Conservation (phyloP, 2,888 invertebrate species). For the Quadroppia sp. region DNA sequence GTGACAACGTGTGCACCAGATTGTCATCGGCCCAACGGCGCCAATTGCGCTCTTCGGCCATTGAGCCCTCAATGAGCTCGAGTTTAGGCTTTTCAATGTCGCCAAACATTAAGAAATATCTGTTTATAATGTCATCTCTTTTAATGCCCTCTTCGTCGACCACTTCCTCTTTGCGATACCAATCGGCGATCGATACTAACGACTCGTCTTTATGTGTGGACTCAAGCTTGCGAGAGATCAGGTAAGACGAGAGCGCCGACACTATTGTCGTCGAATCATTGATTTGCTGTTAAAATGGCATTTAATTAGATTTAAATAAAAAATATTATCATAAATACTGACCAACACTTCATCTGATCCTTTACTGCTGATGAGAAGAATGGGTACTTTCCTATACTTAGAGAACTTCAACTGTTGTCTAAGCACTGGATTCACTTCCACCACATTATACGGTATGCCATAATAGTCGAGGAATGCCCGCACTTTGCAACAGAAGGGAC, state of each 20-base stretch:
- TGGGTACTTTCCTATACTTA: constrained; percentile 88
- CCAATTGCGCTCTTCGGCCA: constrained; percentile 80
- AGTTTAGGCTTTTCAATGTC: constrained; percentile 51
- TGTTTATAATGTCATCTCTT: constrained; percentile 73
- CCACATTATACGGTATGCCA: constrained; percentile 88
- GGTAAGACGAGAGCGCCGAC: constrained; percentile 74
- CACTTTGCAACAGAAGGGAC: constrained; percentile 92
- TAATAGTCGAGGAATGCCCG: constrained; percentile 84
- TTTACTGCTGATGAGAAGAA: constrained; percentile 61
- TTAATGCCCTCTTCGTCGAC: constrained; percentile 55
- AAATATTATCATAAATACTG: background rate
- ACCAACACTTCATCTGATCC: constrained; percentile 22
- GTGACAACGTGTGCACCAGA: constrained; percentile 87
- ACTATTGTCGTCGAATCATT: constrained; percentile 92
- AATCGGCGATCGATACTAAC: constrained; percentile 24
- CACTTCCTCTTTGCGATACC: constrained; percentile 38
- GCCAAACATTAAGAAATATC: constrained; percentile 80
- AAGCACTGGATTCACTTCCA: constrained; percentile 95
- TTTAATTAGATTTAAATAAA: background rate
- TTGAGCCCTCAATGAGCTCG: constrained; percentile 31
- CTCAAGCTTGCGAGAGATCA: constrained; percentile 54
- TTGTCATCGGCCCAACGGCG: constrained; percentile 88
- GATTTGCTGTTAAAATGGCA: constrained; percentile 62
- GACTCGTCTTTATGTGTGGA: constrained; percentile 29
- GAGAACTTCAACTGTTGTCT: constrained; percentile 90